A percentile compares a stretch with the other conserved stretches of the same genome.
phyloP scores from a whole-genome alignment of 2,797 vertebrate genomes.

The Darevskia mixta region DNA sequence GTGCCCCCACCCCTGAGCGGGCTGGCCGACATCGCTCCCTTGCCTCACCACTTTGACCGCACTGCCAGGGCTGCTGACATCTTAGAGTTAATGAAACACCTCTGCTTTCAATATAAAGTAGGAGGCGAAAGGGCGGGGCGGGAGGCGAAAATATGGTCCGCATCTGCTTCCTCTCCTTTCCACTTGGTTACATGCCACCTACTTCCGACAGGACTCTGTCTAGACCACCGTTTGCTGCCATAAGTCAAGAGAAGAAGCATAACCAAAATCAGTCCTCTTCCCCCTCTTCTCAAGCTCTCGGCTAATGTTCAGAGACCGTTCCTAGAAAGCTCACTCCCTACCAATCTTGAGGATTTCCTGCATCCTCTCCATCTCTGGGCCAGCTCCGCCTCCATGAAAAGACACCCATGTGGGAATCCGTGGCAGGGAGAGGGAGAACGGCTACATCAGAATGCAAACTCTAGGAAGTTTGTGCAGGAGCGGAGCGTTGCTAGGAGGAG shows the following conservation, averaged over 20 bases:
- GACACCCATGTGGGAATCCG: not conserved
- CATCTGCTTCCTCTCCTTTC: constrained; percentile 28
- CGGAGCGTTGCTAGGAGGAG: too few relatives aligned
- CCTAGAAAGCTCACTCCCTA: not conserved
- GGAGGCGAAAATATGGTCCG: not conserved
- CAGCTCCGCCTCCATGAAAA: not conserved
- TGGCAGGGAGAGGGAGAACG: not conserved
- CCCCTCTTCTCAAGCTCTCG: not conserved
- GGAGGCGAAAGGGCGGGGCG: not conserved
- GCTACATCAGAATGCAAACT: not conserved
- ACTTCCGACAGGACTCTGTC: constrained; percentile 55
- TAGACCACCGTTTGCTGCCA: constrained; percentile 40
- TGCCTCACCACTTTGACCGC: not conserved
- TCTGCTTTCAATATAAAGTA: constrained; percentile 53
- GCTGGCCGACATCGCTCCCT: not conserved
- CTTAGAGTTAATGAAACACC: constrained; percentile 63
- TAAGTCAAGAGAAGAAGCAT: constrained; percentile 26
- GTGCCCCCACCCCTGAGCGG: too few relatives aligned
- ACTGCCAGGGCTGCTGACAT: constrained; percentile 47
- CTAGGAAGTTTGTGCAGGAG: not conserved
- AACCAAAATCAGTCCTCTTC: too few relatives aligned
- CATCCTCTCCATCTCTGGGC: not conserved
- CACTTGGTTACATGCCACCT: constrained; percentile 20
- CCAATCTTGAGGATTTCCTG: too few relatives aligned
- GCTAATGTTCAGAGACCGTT: not conserved